phyloP scores from a whole-genome alignment of 2,888 invertebrate species.

The Caenorhabditis plicata region DNA sequence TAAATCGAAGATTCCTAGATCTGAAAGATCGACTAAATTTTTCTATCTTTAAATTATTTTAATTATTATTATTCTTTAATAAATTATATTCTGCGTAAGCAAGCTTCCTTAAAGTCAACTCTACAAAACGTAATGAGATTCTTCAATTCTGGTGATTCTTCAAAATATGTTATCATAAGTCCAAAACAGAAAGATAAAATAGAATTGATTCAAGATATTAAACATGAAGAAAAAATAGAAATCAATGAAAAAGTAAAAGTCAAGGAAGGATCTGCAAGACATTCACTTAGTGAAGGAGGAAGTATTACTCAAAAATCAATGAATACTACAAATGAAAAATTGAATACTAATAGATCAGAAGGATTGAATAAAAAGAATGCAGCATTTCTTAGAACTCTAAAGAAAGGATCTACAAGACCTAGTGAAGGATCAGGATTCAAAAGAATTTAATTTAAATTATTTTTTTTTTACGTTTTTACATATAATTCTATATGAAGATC shows the following conservation, averaged over 20 bases:
- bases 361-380: slow-evolving; percentile 5
- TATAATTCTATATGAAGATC: slow-evolving; percentile 15
- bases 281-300: slow-evolving; percentile 13
- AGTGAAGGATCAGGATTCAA: slow-evolving; percentile 8
- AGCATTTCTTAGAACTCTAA: slow-evolving; percentile 8
- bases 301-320: slow-evolving; percentile 2
- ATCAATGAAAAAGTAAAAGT: too few relatives aligned
- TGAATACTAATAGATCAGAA: slow-evolving; percentile 1
- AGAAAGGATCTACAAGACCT: slow-evolving; percentile 3
- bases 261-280: too few relatives aligned
- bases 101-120: slow-evolving; percentile 4
- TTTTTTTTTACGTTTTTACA: slow-evolving; percentile 7
- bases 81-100: slow-evolving; percentile 3
- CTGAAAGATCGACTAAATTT: too few relatives aligned
- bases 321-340: not conserved
- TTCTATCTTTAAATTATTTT: slow-evolving; percentile 1
- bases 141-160: slow-evolving; percentile 11
- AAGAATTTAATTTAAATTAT: slow-evolving; percentile 13
- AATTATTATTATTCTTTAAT: slow-evolving; percentile 4
- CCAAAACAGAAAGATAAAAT: slow-evolving; percentile 25
- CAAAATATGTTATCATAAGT: slow-evolving; percentile 17
- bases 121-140: slow-evolving; percentile 9
- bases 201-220: slow-evolving; percentile 7
- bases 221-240: slow-evolving; percentile 14
- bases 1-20: too few relatives aligned